These are phyloP conservation scores for Coelinius sp. DNA, from an alignment of 2,888 invertebrate species.

Conservation along the genomic window DNA sequence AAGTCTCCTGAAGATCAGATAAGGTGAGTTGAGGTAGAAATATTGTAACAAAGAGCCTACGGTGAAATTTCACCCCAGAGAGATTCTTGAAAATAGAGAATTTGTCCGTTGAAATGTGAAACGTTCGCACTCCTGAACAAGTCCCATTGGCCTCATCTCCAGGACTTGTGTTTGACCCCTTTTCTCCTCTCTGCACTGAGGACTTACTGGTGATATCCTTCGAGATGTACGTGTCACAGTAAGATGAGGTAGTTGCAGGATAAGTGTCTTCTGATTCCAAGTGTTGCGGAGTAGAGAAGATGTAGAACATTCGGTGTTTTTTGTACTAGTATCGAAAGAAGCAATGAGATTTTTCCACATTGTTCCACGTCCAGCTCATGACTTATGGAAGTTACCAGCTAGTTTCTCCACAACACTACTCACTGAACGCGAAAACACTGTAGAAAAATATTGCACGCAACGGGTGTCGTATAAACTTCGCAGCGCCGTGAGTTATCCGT, in stretches of 20 bases:
- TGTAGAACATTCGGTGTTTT: background rate
- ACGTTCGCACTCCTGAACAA: constrained; percentile 36
- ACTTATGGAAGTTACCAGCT: too few species aligned
- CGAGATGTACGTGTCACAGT: constrained; percentile 26
- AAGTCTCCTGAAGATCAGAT: background rate
- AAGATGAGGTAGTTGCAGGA: constrained; percentile 2
- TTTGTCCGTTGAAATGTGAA: constrained; percentile 27
- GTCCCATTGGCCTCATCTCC: constrained; percentile 44
- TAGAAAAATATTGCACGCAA: too few species aligned
- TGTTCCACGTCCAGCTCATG: too few species aligned
- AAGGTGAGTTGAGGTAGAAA: background rate
- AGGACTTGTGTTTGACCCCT: background rate
- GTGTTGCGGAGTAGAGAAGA: background rate
- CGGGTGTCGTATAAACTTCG: too few species aligned
- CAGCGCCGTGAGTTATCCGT: too few species aligned
- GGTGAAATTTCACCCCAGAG: background rate
- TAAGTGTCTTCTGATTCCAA: constrained; percentile 5
- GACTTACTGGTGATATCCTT: constrained; percentile 25
- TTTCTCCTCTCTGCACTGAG: constrained; percentile 16
- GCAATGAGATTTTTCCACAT: too few species aligned
- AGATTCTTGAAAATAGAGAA: constrained; percentile 6
- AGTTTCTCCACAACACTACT: too few species aligned
- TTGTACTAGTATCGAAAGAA: too few species aligned
- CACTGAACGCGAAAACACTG: too few species aligned
- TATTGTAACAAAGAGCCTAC: background rate